phyloP scores from a whole-genome alignment of 2,888 invertebrate species.

The Napeogenes sylphis region DNA sequence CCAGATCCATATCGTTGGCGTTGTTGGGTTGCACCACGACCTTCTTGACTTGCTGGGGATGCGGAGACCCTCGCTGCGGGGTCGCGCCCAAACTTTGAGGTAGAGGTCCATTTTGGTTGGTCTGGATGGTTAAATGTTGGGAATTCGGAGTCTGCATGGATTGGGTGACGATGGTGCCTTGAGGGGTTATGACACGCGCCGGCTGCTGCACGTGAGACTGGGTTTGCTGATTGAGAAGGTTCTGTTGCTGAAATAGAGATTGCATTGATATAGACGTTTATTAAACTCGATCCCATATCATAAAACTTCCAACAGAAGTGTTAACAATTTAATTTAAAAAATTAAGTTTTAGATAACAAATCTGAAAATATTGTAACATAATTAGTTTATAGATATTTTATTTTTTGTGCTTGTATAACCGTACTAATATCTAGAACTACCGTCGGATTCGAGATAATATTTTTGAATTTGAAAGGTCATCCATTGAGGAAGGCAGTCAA shows the following conservation, averaged over 20 bases:
- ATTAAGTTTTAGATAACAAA: too few species aligned
- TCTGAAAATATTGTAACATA: too few species aligned
- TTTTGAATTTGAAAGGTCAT: too few species aligned
- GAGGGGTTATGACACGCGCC: conserved; percentile 62
- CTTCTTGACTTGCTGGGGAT: conserved; percentile 53
- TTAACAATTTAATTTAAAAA: too few species aligned
- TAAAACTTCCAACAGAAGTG: background rate
- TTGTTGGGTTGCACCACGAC: conserved; percentile 68
- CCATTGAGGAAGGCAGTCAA: too few species aligned
- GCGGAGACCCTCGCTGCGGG: conserved; percentile 47
- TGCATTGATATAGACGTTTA: background rate
- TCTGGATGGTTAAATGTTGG: conserved; percentile 47
- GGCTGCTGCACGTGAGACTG: conserved; percentile 43
- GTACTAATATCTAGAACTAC: too few species aligned
- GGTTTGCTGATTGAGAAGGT: conserved; percentile 58
- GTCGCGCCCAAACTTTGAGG: conserved; percentile 47
- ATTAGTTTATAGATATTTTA: too few species aligned
- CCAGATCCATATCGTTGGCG: conserved; percentile 72
- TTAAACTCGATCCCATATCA: background rate
- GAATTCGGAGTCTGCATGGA: conserved; percentile 47
- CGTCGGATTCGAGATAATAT: too few species aligned
- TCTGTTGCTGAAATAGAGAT: conserved; percentile 45
- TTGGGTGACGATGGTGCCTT: conserved; percentile 68
- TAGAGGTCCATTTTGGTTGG: conserved; percentile 55
- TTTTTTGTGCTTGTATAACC: too few species aligned